Evolutionary conservation across 1,140 invertebrate species (phyloP).

Genomic region (Procambarus virginalis): DNA sequence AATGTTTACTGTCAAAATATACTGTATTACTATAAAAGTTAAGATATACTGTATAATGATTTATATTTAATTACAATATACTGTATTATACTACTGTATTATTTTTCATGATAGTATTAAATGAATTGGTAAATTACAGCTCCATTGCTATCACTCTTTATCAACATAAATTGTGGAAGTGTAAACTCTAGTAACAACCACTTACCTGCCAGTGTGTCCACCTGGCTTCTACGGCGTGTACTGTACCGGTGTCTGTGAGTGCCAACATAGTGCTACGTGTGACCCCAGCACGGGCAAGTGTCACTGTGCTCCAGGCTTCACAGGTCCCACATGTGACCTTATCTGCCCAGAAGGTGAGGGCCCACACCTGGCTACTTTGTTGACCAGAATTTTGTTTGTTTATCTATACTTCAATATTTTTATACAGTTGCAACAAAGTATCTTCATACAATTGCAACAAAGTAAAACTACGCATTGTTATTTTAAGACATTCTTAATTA

Average conservation of each 20-base stretch:
- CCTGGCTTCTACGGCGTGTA: constrained; percentile 37
- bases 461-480: too few relatives aligned
- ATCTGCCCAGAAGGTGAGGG: constrained; percentile 71
- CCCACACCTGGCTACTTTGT: not conserved
- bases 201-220: constrained; percentile 25
- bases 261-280: constrained; percentile 85
- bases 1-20: not conserved
- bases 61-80: not conserved
- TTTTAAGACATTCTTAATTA: too few relatives aligned
- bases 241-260: constrained; percentile 79
- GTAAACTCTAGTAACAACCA: too few relatives aligned
- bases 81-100: too few relatives aligned
- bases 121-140: too few relatives aligned
- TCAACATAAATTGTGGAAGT: too few relatives aligned
- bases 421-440: too few relatives aligned
- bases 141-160: too few relatives aligned
- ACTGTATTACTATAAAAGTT: constrained; percentile 8
- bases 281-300: constrained; percentile 82
- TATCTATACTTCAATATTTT: too few relatives aligned
- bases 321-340: constrained; percentile 81
- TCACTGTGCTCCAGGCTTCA: constrained; percentile 84
- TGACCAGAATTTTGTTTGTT: too few relatives aligned
- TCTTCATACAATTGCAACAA: too few relatives aligned
- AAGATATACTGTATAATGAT: not conserved
- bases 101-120: too few relatives aligned